phyloP scores from a whole-genome alignment of 2,888 invertebrate species.

The Tipula confusa region DNA sequence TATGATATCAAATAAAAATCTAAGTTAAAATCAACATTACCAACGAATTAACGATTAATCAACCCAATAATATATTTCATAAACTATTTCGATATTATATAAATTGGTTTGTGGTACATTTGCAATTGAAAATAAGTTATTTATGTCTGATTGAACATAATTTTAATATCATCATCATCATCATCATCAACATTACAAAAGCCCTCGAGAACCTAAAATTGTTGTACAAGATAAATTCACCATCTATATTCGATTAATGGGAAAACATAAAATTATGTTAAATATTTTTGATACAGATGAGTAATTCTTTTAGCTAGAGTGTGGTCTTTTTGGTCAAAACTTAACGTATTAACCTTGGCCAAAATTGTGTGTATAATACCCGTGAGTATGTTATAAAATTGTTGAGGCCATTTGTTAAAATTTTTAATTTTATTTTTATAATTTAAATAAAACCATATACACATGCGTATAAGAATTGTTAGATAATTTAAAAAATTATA shows the following conservation, averaged over 20 bases:
- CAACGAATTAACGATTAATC: no score
- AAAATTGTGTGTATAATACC: no score
- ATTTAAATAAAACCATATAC: no score
- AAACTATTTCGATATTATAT: not conserved
- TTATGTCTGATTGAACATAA: conserved; percentile 6
- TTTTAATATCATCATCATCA: not conserved
- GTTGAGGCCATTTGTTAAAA: no score
- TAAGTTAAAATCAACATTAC: no score
- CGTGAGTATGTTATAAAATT: no score
- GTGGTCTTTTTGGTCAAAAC: no score
- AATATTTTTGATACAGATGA: not conserved
- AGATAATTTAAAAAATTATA: no score
- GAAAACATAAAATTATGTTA: not conserved
- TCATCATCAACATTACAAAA: not conserved
- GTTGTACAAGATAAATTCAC: not conserved
- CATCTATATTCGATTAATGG: not conserved
- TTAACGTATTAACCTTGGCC: no score
- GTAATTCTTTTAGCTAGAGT: not conserved
- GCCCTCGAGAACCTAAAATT: not conserved
- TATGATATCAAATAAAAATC: no score
- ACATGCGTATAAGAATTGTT: no score
- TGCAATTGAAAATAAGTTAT: not conserved
- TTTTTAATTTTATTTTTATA: no score
- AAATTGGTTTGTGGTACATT: not conserved
- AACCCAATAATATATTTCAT: not conserved